These are phyloP conservation scores for Cistogaster globosa DNA, from an alignment of 2,888 invertebrate genomes.

Conservation along the genomic window DNA sequence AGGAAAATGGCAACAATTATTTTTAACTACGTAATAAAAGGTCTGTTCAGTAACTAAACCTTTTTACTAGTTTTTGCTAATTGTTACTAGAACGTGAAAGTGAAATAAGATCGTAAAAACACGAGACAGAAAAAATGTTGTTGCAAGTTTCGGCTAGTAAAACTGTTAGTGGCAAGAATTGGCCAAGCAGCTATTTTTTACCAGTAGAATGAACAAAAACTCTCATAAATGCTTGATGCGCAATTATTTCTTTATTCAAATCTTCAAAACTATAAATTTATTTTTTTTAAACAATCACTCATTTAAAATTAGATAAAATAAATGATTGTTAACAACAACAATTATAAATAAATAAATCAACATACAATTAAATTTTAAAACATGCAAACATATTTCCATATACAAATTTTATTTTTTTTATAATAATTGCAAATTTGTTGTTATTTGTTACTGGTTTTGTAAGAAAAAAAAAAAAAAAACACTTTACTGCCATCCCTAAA, in stretches of 20 bases:
- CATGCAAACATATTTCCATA: constrained; percentile 16
- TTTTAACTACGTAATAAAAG: too few relatives aligned
- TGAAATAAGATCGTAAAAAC: too few relatives aligned
- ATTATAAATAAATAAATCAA: constrained; percentile 56
- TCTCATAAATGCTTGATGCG: background rate
- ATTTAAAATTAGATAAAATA: constrained; percentile 36
- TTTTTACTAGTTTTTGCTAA: too few relatives aligned
- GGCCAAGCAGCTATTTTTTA: too few relatives aligned
- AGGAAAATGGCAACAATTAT: too few relatives aligned
- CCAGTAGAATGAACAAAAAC: too few relatives aligned
- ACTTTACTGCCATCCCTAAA: too few relatives aligned
- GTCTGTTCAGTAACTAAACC: too few relatives aligned
- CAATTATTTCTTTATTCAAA: constrained; percentile 27
- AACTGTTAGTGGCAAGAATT: too few relatives aligned
- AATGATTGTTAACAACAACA: constrained; percentile 47
- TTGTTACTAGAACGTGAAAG: too few relatives aligned
- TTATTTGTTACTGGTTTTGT: constrained; percentile 19
- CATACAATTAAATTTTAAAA: constrained; percentile 45
- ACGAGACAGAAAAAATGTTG: too few relatives aligned
- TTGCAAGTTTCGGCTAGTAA: too few relatives aligned
- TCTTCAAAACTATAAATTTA: constrained; percentile 43
- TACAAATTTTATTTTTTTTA: constrained; percentile 16
- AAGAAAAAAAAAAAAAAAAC: constrained; percentile 9
- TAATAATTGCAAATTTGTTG: constrained; percentile 56
- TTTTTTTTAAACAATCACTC: constrained; percentile 49